Evolutionary conservation across 1,140 invertebrate genomes (phyloP), one percentile per base, ranked within the genome.

Genomic region (Leptoteleia sp.): DNA sequence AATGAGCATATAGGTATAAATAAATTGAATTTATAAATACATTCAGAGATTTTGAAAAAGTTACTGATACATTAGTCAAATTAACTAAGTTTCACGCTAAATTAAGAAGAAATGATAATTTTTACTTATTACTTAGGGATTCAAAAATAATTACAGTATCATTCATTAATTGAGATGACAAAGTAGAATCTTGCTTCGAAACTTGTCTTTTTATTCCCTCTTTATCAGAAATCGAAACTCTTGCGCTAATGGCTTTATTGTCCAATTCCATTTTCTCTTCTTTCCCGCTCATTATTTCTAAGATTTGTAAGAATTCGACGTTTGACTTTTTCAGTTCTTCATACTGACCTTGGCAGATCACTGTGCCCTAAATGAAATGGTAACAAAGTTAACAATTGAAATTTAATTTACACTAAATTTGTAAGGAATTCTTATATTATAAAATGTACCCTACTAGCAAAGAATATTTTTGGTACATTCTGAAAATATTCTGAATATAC

Each of bases 311-410:
- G 77, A 93, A 93, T 67, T 93, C 90, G n/a, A 90, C 73, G 31
- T 91, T 90, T 35, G 87, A 90, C 1, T 87, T 85, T 0, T 87
- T 75, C 0, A 94, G 73, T 19, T 93, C 87, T 16, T 89, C 82
- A 59, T 91, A 94, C 0, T 89, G 91, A 11, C 93, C 93, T 83
- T 91, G 85, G 1, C 89, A 87, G 37, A 90, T 84, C 9, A 93
- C 89, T 12, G 75, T 81, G 1, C 93, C 95, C 90, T 50, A n/a
- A 27, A 38, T 50, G 8, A 17, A 38, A 62, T 17, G 22, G 2
- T 11, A 35, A 35, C 7, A 35, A 35, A 35, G 1, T 35, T 35
- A n/a, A n/a, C n/a, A n/a, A n/a, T n/a, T n/a, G n/a, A n/a, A n/a
- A n/a, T n/a, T n/a, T n/a, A n/a, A n/a, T n/a, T n/a, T n/a, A n/a